A percentile compares a stretch with the other conserved stretches of the same genome.
Conservation (phyloP, 2,797 vertebrate species). For the Sebastes kiyomatsui region DNA sequence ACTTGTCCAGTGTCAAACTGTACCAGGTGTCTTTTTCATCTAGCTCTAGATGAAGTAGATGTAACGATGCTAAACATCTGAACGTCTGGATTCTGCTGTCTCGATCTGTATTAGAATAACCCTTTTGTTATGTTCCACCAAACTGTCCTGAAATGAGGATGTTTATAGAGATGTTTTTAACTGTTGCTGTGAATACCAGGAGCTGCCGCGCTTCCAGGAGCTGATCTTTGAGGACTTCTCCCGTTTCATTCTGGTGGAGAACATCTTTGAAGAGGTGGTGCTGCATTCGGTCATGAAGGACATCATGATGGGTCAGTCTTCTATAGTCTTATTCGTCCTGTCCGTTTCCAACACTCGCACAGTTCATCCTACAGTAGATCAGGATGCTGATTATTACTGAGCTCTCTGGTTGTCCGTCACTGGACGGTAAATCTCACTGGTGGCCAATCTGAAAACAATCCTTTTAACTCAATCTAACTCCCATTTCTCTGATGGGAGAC, state of each 20-base stretch:
- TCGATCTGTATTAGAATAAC: neutral
- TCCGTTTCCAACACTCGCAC: neutral
- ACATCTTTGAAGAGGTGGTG: slow-evolving; percentile 95
- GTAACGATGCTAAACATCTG: too few species aligned
- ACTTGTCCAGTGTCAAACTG: neutral
- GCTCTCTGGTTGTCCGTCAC: neutral
- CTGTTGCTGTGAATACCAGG: slow-evolving; percentile 71
- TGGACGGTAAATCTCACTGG: neutral
- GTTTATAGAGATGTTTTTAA: neutral
- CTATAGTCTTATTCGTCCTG: neutral
- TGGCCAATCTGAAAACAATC: neutral
- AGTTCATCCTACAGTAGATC: neutral
- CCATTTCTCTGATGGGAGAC: neutral
- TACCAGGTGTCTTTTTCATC: neutral
- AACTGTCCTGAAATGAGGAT: neutral
- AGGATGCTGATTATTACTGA: neutral
- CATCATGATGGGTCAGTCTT: slow-evolving; percentile 90
- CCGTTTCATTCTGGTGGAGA: slow-evolving; percentile 92
- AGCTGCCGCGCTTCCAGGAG: slow-evolving; percentile 91
- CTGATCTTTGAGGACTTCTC: slow-evolving; percentile 96
- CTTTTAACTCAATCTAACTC: neutral
- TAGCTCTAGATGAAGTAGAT: neutral
- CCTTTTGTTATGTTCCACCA: neutral
- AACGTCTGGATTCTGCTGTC: neutral
- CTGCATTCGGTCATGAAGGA: slow-evolving; percentile 96